Percentiles rank a stretch among this genome's conserved stretches.
Evolutionary conservation across 37 sponge, comb jelly and placozoan species (phyloP).

Genomic region (Theonella swinhoei): DNA sequence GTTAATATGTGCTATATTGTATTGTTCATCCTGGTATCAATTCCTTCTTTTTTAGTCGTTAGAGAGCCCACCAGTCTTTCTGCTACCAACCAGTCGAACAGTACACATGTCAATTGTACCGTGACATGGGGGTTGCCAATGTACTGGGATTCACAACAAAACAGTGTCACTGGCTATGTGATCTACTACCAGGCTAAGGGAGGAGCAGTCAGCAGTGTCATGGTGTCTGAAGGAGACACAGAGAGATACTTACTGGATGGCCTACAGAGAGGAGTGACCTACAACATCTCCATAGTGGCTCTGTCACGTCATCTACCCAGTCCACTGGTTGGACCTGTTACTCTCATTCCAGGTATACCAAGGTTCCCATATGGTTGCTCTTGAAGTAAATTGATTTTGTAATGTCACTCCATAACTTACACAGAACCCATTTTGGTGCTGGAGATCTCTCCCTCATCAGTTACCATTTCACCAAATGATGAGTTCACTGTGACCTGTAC

Average conservation of each 20-base stretch:
- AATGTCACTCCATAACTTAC: not conserved
- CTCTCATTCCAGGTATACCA: not conserved
- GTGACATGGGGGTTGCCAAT: not conserved
- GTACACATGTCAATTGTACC: not conserved
- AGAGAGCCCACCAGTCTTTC: not conserved
- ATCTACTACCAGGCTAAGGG: not conserved
- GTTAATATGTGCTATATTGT: not conserved
- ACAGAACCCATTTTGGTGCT: not conserved
- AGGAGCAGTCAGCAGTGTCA: not conserved
- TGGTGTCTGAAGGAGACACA: not conserved
- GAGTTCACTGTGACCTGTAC: not conserved
- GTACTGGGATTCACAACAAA: not conserved
- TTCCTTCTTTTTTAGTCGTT: not conserved
- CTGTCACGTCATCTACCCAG: not conserved
- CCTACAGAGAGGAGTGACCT: not conserved
- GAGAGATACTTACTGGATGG: not conserved
- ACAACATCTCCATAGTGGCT: not conserved
- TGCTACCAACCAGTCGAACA: not conserved
- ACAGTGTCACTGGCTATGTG: not conserved
- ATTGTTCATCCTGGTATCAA: not conserved
- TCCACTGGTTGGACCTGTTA: not conserved
- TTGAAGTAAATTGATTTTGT: no score
- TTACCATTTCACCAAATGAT: not conserved
- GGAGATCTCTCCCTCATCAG: not conserved
- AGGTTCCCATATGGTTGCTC: no score